phyloP scores from a whole-genome alignment of 2,113 vertebrate species.

The Lontra canadensis region DNA sequence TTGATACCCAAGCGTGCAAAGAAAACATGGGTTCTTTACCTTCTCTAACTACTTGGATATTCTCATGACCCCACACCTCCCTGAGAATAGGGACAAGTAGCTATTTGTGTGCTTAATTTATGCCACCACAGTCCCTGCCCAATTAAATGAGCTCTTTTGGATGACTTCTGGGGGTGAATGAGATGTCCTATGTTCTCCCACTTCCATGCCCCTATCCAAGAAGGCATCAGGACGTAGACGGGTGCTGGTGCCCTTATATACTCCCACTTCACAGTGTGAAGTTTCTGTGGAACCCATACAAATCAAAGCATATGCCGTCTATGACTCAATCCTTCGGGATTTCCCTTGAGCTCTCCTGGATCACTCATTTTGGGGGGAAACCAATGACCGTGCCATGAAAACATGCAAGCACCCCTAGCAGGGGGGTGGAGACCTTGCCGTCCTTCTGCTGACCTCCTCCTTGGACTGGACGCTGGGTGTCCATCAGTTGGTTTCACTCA shows the following conservation, averaged over 20 bases:
- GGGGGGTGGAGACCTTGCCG: neutral
- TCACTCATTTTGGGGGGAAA: neutral
- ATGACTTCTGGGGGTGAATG: neutral
- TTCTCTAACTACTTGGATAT: neutral
- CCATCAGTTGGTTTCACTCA: neutral
- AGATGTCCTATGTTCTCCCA: neutral
- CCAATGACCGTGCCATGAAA: neutral
- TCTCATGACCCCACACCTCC: neutral
- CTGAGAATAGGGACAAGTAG: neutral
- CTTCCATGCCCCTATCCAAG: neutral
- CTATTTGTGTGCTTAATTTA: neutral
- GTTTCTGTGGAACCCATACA: neutral
- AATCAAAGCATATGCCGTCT: neutral
- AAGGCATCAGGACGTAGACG: neutral
- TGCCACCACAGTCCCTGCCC: neutral
- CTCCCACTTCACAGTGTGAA: neutral
- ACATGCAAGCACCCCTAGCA: neutral
- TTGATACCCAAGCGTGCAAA: neutral
- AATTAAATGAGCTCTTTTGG: neutral
- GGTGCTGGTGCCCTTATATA: no score
- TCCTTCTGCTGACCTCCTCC: neutral
- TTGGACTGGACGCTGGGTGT: accelerated
- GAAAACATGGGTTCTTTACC: neutral
- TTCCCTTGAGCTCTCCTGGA: neutral
- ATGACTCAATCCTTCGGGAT: no score